Evolutionary conservation across 1,140 invertebrate species (phyloP), one percentile per base, ranked within the genome.

Genomic region (Drosophila ogumai): DNA sequence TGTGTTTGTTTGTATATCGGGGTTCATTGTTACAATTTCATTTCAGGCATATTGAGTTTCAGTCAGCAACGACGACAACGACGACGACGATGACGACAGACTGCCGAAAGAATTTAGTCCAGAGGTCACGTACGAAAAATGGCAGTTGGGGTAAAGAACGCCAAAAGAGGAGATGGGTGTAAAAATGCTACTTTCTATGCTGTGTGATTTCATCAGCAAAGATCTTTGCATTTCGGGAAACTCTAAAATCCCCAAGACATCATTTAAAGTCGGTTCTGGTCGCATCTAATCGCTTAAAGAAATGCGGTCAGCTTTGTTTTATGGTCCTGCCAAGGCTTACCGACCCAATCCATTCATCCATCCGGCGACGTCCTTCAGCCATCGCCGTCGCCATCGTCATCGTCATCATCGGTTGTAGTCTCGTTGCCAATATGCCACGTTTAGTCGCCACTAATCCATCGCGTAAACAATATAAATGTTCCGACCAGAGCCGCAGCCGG

Each of bases 21-120:
- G 84, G 82, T 86, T 86, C 82, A 86, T 86, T 86, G 82, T 86
- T 86, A 86, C 82, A 86, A 81, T 86, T 86, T 86, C 69, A 86
- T 86, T 86, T 86, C 68, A 85, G 80, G 52, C 79, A 85, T 85
- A 85, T 86, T 86, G 82, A 65, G 75, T 86, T 86, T 86, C 82
- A 84, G 81, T 63, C 81, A 69, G 44, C 22, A 9, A 17, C 36
- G 12, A 46, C 43, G 1, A 17, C 36, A 3, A 46, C 43, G 3
- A 49, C 25, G 25, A 61, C 71, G 64, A 19, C 64, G 49, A 79
- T 58, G 60, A 75, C 75, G 75, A 84, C 59, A 78, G 79, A 74
- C 63, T 72, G 63, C 34, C 67, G 46, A 61, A 73, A 54, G 82
- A 86, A 79, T 86, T 86, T 75, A 79, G 82, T 72, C 47, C 78